Base-by-base conservation (phyloP, 1,140 invertebrate species). In the Diorhabda elongata region DNA sequence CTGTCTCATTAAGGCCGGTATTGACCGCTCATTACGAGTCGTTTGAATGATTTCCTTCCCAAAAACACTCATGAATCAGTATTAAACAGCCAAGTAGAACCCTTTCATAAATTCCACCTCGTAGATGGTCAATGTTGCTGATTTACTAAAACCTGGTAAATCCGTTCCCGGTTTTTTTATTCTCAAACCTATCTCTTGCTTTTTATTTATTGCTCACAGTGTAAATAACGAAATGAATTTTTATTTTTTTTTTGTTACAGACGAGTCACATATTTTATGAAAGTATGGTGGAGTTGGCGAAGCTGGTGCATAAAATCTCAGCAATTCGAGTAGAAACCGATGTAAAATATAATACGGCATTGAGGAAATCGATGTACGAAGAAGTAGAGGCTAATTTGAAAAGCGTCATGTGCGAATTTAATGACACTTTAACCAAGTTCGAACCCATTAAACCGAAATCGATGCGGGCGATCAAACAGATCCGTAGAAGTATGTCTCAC, bases 351-450 rank as follows among this genome's bases (percentile, higher is more conserved):
- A 42, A 69, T 60, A 9, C 44, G 2, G 64, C 61, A 2, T 68
- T 61, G 56, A 58, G 73, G 45, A 45, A 63, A 43, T 5, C 42
- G 9, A 72, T 74, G 11, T 69, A 62, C 65, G 42, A 69, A 7
- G 61, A 65, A 5, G 69, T 67, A 43, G 67, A 72, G 68, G 56
- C 44, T 7, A 60, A 45, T 26, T 62, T 74, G 52, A 69, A 52
- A 58, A 66, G 61, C 45, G 45, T 70, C 8, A 72, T 74, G n/a
- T 74, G 73, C 59, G 73, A 72, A 59, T 72, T 69, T 8, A 69
- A 72, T 52, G 67, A 71, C 42, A 69, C 64, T 42, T 58, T 74
- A 41, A 11, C 26, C 3, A 52, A 44, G 52, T 56, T 57, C 5
- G 56, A 71, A 8, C 57, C 5, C 7, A 65, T 58, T 4, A 7